phyloP scores from a whole-genome alignment of 2,888 invertebrate genomes.

The Drosophila kambysellisi region DNA sequence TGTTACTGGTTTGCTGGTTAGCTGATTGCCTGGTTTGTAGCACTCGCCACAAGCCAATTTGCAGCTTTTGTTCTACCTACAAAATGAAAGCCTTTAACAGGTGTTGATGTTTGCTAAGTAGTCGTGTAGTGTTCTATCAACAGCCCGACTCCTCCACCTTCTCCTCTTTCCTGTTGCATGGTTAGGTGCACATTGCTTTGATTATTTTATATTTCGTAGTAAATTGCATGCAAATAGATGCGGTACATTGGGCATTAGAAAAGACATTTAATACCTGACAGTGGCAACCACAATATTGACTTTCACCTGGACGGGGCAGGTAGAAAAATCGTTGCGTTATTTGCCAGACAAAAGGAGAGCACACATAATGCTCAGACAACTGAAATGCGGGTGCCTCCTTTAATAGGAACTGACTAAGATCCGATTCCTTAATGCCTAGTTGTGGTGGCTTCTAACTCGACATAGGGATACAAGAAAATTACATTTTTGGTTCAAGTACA shows the following conservation, averaged over 20 bases:
- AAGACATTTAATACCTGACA: constrained; percentile 75
- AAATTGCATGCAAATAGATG: constrained; percentile 79
- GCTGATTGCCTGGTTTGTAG: constrained; percentile 36
- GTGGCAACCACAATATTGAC: constrained; percentile 72
- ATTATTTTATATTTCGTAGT: constrained; percentile 75
- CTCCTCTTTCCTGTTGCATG: constrained; percentile 34
- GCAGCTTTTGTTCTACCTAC: constrained; percentile 65
- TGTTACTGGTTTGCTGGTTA: constrained; percentile 40
- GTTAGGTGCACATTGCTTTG: constrained; percentile 73
- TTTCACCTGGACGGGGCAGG: constrained; percentile 48
- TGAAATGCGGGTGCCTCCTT: constrained; percentile 31
- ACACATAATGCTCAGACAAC: constrained; percentile 26
- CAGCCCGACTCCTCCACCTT: neutral
- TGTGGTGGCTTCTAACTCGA: neutral
- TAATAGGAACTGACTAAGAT: constrained; percentile 4
- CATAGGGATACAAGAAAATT: neutral
- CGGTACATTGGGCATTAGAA: constrained; percentile 36
- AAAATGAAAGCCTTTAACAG: constrained; percentile 59
- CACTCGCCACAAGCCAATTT: constrained; percentile 70
- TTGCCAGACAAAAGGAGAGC: constrained; percentile 2
- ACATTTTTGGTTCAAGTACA: neutral
- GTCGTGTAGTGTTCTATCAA: constrained; percentile 44
- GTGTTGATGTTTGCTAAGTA: constrained; percentile 80
- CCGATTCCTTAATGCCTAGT: neutral
- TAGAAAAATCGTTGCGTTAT: constrained; percentile 12